Evolutionary conservation across 2,113 vertebrate genomes (phyloP).

Genomic region (Tympanuchus pallidicinctus): DNA sequence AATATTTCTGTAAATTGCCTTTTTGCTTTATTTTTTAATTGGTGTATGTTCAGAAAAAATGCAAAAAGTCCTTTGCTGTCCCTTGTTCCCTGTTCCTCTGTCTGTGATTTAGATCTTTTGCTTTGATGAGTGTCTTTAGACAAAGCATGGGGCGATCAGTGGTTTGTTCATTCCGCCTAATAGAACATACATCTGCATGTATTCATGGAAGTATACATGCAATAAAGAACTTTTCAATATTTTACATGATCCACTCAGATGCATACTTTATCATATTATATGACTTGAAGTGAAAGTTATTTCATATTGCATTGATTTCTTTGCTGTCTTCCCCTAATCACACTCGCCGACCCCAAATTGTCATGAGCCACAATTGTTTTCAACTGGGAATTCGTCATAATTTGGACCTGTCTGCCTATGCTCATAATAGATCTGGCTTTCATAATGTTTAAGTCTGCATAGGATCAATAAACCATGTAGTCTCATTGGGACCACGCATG

Average conservation of each 20-base stretch:
- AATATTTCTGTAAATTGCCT: neutral
- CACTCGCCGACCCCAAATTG: neutral
- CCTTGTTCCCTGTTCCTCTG: neutral
- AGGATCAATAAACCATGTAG: slow-evolving; percentile 60
- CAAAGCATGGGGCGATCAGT: neutral
- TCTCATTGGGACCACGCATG: neutral
- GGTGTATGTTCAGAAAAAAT: neutral
- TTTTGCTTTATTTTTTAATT: neutral
- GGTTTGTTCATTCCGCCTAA: neutral
- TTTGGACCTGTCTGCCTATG: neutral
- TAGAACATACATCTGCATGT: neutral
- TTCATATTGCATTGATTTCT: slow-evolving; percentile 3
- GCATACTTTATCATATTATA: slow-evolving; percentile 3
- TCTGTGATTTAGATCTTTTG: neutral
- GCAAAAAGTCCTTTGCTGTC: neutral
- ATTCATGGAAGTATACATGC: neutral
- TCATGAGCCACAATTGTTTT: slow-evolving; percentile 34
- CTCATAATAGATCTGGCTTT: slow-evolving; percentile 38
- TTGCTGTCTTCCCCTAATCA: neutral
- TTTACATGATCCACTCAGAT: neutral
- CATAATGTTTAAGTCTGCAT: slow-evolving; percentile 37
- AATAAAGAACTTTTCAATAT: neutral
- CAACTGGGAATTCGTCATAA: slow-evolving; percentile 47
- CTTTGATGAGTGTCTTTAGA: neutral
- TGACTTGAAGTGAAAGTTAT: slow-evolving; percentile 34